Evolutionary conservation across 2,113 vertebrate genomes (phyloP), one percentile per base, ranked within the genome.

Genomic region (Corvus cornix): DNA sequence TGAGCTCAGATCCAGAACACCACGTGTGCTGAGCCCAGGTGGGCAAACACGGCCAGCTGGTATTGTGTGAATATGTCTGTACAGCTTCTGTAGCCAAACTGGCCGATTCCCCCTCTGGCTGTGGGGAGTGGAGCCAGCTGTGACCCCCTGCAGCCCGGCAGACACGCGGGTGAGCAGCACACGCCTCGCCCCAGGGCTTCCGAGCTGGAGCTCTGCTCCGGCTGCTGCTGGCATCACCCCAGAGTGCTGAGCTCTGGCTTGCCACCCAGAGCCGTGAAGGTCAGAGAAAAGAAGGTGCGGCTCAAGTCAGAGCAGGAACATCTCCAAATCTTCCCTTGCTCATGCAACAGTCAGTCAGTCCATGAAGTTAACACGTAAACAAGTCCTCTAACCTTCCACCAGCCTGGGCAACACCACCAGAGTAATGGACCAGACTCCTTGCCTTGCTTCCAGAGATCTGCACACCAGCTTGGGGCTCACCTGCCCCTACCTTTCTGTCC

Each of bases 111-210:
- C 37, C 13, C 26, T 17, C 63, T 11, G 63, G 7, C 1, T 85
- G 62, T 37, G 63, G 31, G 67, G 24, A 59, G 11, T 4, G 35
- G 31, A 44, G 22, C 7, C 58, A 55, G 60, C 33, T 35, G 52
- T 51, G 78, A 37, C 17, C 31, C 70, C 11, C 22, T 8, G 24
- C 6, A 44, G 6, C 1, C 13, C 9, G 4, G 44, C 53, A 68
- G 49, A 33, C 44, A 7, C 0, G 0, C 7, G 24, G 52, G 51
- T 1, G 7, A 73, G 74, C 89, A 74, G 67, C 41, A 28, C 44
- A 10, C 1, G 0, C 26, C 28, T 51, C 2, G 1, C 13, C 26
- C 51, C 0, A 1, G 18, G 1, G 4, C 49, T 27, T n/a, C 3
- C 0, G 7, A 43, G 55, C 60, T 11, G 37, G 16, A 59, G n/a